Evolutionary conservation across 2,888 invertebrate genomes (phyloP).

Genomic region (Hirtodrosophila histrioides): DNA sequence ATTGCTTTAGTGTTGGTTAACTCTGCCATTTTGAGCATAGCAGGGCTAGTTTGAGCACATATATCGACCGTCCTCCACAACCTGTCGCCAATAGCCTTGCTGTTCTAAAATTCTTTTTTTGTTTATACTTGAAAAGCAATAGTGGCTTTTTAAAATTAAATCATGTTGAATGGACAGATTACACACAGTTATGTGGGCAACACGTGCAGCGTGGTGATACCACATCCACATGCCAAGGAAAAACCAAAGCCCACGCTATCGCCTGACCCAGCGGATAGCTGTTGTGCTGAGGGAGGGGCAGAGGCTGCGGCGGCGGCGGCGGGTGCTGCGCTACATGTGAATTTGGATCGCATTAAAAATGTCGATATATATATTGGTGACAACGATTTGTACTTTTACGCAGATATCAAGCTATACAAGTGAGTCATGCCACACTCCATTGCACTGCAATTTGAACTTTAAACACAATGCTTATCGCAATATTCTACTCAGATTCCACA

Average conservation of each 20-base stretch:
- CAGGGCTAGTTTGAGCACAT: slow-evolving; percentile 10
- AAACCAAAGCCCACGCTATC: slow-evolving; percentile 56
- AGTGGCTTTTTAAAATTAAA: slow-evolving; percentile 65
- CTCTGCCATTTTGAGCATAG: neutral
- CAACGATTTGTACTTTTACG: slow-evolving; percentile 77
- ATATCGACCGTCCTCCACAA: slow-evolving; percentile 47
- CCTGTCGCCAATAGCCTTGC: slow-evolving; percentile 40
- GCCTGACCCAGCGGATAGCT: slow-evolving; percentile 29
- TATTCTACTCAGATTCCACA: slow-evolving; percentile 68
- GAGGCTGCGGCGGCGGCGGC: slow-evolving; percentile 14
- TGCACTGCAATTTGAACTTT: slow-evolving; percentile 9
- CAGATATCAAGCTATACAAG: slow-evolving; percentile 76
- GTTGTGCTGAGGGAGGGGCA: slow-evolving; percentile 35
- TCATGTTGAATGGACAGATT: slow-evolving; percentile 70
- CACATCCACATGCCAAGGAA: slow-evolving; percentile 66
- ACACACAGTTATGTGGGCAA: slow-evolving; percentile 72
- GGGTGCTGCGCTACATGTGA: slow-evolving; percentile 53
- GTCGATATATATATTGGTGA: slow-evolving; percentile 82
- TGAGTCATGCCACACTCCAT: slow-evolving; percentile 46
- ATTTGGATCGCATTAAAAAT: slow-evolving; percentile 74
- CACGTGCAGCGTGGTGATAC: slow-evolving; percentile 66
- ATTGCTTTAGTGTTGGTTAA: slow-evolving; percentile 21
- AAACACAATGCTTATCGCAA: slow-evolving; percentile 8
- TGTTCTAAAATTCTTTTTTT: slow-evolving; percentile 53
- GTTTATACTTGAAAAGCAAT: slow-evolving; percentile 64